phyloP scores from a whole-genome alignment of 2,113 vertebrate species.

The Xiphorhynchus elegans region DNA sequence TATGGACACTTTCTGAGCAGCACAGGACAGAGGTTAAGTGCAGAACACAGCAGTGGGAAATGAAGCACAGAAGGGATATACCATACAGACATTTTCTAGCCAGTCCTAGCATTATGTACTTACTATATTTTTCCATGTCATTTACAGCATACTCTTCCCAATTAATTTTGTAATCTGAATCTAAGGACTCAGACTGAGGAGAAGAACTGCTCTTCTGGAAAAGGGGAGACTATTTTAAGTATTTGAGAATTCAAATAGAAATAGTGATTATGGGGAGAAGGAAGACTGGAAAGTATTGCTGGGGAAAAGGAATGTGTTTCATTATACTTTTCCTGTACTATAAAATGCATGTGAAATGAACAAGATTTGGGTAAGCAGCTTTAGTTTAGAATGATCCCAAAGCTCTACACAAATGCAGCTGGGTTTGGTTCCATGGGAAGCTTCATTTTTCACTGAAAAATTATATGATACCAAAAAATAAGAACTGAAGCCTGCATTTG shows the following conservation, averaged over 20 bases:
- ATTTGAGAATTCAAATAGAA: background rate
- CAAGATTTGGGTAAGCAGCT: background rate
- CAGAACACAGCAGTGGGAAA: background rate
- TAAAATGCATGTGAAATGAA: background rate
- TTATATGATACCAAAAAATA: background rate
- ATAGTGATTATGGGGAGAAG: background rate
- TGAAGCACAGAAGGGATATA: background rate
- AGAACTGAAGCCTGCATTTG: background rate
- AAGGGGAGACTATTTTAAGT: background rate
- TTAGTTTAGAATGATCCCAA: background rate
- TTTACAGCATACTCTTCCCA: background rate
- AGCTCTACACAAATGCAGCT: background rate
- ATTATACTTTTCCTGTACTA: background rate
- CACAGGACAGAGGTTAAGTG: slow-evolving; percentile 23
- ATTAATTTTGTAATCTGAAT: background rate
- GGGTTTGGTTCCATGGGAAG: background rate
- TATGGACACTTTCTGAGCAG: background rate
- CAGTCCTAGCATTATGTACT: background rate
- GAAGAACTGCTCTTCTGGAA: background rate
- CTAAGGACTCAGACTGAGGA: background rate
- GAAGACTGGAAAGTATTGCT: background rate
- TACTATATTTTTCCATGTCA: background rate
- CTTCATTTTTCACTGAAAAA: background rate
- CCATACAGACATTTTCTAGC: background rate
- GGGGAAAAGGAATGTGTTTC: background rate